A percentile compares a stretch with the other conserved stretches of the same genome.
phyloP scores from a whole-genome alignment of 2,797 vertebrate species.

The Sitta carolinensis region DNA sequence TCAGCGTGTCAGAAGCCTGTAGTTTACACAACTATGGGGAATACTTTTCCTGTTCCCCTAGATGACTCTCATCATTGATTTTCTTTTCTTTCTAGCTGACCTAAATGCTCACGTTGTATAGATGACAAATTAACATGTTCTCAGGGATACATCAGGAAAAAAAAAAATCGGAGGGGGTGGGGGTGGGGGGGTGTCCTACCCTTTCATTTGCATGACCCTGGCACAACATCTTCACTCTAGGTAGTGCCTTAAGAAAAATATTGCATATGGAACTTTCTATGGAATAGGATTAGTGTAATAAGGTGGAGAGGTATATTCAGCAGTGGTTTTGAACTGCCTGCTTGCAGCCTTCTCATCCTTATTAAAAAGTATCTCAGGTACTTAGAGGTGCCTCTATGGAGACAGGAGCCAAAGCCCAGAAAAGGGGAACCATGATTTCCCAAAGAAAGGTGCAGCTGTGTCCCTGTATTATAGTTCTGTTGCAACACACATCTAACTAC shows the following conservation, averaged over 20 bases:
- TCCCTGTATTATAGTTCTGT: background rate
- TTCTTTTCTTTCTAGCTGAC: conserved; percentile 14
- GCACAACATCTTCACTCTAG: background rate
- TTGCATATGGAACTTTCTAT: background rate
- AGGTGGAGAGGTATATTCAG: background rate
- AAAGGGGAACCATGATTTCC: background rate
- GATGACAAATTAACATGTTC: background rate
- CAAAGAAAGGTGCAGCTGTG: background rate
- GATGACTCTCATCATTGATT: background rate
- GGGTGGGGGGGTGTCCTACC: background rate
- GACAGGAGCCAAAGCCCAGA: background rate
- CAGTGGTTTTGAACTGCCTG: background rate
- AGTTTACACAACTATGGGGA: background rate
- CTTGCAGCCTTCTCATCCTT: background rate
- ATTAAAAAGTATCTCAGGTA: background rate
- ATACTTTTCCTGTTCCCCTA: background rate
- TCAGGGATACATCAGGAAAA: background rate
- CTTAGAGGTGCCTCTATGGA: background rate
- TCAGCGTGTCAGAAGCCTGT: background rate
- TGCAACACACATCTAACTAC: background rate
- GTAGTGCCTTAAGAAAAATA: background rate
- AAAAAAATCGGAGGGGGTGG: background rate
- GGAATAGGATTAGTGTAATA: background rate
- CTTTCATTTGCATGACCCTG: background rate
- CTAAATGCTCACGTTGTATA: background rate